phyloP scores from a whole-genome alignment of 1,140 invertebrate genomes.

The Scylla paramamosain region DNA sequence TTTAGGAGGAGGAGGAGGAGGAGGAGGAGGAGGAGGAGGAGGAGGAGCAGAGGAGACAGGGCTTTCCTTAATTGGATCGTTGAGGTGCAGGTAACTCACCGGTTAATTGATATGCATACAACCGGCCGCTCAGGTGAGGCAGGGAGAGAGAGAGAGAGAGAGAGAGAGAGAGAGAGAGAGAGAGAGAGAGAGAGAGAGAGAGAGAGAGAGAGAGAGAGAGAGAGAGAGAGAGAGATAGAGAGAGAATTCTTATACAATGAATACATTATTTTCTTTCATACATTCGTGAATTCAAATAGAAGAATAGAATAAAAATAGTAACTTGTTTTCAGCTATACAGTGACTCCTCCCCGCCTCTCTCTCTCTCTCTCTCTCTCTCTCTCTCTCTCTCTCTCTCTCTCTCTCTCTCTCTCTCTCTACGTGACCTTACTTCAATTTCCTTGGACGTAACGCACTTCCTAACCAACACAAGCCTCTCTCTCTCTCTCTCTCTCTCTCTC shows the following conservation, averaged over 20 bases:
- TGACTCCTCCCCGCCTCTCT: not conserved
- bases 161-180: conserved; percentile 10
- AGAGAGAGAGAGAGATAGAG: conserved; percentile 7
- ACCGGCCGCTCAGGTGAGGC: not conserved
- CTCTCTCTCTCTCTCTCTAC: not conserved
- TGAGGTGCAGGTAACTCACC: not conserved
- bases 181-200: conserved; percentile 20
- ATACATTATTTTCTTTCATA: too few species aligned
- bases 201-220: conserved; percentile 20
- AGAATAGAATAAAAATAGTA: not conserved
- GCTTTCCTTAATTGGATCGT: conserved; percentile 4
- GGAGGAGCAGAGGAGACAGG: not conserved
- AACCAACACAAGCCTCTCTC: not conserved
- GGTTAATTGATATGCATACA: conserved; percentile 15
- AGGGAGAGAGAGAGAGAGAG: not conserved
- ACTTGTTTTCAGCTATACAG: not conserved
- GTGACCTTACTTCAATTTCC: not conserved
- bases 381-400: not conserved
- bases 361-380: not conserved
- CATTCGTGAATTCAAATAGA: not conserved
- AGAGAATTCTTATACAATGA: not conserved
- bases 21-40: not conserved
- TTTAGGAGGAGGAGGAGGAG: not conserved
- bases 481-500: not conserved
- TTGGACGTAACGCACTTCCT: not conserved